Percentiles rank a stretch among this genome's conserved stretches.
Conservation (phyloP, 1,140 invertebrate genomes). For the Pentalonia nigronervosa region DNA sequence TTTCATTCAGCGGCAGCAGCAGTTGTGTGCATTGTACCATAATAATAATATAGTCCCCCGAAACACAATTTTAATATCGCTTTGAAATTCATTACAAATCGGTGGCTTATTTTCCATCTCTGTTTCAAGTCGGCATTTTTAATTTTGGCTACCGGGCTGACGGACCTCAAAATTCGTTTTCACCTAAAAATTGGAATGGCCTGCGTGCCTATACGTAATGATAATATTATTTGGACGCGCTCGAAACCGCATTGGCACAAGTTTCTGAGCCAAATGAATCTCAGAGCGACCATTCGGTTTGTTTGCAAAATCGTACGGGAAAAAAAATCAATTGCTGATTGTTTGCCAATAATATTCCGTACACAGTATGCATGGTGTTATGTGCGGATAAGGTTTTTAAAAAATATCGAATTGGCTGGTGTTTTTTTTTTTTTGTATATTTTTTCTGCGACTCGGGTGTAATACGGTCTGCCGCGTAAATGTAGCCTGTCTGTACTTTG, state of each 20-base stretch:
- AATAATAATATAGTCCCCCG: background rate
- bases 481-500: background rate
- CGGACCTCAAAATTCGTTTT: background rate
- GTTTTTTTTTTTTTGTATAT: background rate
- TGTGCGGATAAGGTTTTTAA: background rate
- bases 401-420: background rate
- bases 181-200: background rate
- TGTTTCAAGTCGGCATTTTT: background rate
- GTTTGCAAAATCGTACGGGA: background rate
- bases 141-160: background rate
- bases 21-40: too few species aligned
- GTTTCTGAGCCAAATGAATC: constrained; percentile 1
- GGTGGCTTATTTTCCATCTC: background rate
- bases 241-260: constrained; percentile 7
- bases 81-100: background rate
- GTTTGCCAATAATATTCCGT: background rate
- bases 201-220: background rate
- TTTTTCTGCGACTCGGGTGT: background rate
- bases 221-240: background rate
- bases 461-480: background rate
- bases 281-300: background rate
- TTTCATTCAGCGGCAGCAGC: too few species aligned
- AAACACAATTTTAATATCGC: background rate
- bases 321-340: constrained; percentile 36
- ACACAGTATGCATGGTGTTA: background rate